Evolutionary conservation across 2,797 vertebrate species (phyloP).

Genomic region (Helarctos malayanus): DNA sequence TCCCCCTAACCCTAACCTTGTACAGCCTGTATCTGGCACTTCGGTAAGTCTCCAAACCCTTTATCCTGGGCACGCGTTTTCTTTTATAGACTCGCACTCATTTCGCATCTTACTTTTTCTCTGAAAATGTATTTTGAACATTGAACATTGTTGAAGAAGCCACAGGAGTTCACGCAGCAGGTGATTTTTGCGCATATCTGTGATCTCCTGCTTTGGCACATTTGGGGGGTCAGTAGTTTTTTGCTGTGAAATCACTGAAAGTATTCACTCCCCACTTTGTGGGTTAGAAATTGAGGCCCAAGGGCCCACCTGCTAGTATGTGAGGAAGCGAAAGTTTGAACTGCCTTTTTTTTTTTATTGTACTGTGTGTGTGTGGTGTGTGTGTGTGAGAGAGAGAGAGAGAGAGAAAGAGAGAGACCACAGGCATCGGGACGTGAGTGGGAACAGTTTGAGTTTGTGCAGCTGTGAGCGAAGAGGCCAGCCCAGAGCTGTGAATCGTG

Average conservation of each 20-base stretch:
- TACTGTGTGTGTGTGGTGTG: neutral
- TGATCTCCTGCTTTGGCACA: neutral
- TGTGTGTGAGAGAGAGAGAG: no score
- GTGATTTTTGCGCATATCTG: neutral
- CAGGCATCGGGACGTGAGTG: no score
- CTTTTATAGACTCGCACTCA: neutral
- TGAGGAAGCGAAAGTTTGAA: neutral
- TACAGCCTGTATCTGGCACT: neutral
- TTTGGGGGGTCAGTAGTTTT: neutral
- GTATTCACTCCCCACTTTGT: neutral
- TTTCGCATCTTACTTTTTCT: neutral
- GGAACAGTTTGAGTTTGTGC: neutral
- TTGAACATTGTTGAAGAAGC: neutral
- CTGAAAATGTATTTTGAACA: neutral
- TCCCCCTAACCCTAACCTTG: neutral
- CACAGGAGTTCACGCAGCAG: neutral
- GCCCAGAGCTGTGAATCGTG: neutral
- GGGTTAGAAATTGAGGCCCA: slow-evolving; percentile 6
- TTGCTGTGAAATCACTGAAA: neutral
- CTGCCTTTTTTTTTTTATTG: neutral
- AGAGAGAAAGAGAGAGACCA: neutral
- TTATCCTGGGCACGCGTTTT: neutral
- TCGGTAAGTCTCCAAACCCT: neutral
- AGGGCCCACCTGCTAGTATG: neutral
- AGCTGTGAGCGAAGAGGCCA: neutral